Evolutionary conservation across 2,113 vertebrate species (phyloP).

Genomic region (Xyrauchen texanus): DNA sequence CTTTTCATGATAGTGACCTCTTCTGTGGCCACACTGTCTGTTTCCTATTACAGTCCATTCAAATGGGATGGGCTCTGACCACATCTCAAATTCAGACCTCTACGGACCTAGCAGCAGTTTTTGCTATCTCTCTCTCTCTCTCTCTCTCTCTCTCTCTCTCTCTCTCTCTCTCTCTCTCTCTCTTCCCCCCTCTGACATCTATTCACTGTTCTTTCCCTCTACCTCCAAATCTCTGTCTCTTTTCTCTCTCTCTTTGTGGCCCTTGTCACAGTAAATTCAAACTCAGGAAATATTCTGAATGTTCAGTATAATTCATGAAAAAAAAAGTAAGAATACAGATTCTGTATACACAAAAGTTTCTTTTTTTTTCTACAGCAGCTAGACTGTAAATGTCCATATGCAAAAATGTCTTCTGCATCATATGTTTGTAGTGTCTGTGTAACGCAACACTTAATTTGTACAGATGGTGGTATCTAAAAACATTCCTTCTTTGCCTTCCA

Average conservation of each 20-base stretch:
- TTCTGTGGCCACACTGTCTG: slow-evolving; percentile 72
- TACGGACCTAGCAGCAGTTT: slow-evolving; percentile 89
- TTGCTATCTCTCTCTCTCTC: slow-evolving; percentile 52
- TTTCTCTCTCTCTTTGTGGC: slow-evolving; percentile 79
- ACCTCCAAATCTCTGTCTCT: slow-evolving; percentile 67
- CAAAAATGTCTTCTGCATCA: slow-evolving; percentile 87
- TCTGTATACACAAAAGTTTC: slow-evolving; percentile 85
- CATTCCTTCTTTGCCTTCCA: slow-evolving; percentile 96
- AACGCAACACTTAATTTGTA: slow-evolving; percentile 86
- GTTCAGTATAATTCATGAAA: slow-evolving; percentile 93
- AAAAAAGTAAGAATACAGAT: slow-evolving; percentile 86
- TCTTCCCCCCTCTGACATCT: slow-evolving; percentile 69
- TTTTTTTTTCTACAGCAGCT: slow-evolving; percentile 78
- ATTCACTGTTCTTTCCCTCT: slow-evolving; percentile 46
- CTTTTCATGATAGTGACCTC: slow-evolving; percentile 68
- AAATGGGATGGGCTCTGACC: slow-evolving; percentile 81
- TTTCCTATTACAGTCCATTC: slow-evolving; percentile 81
- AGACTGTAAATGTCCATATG: slow-evolving; percentile 96
- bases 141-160: slow-evolving; percentile 17
- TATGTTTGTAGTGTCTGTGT: slow-evolving; percentile 85
- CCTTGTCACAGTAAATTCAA: slow-evolving; percentile 93
- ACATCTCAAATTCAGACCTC: slow-evolving; percentile 79
- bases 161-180: slow-evolving; percentile 71
- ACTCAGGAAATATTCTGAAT: slow-evolving; percentile 99
- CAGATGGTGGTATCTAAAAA: slow-evolving; percentile 80